phyloP scores from a whole-genome alignment of 2,888 invertebrate species.

The Orthosia incerta region DNA sequence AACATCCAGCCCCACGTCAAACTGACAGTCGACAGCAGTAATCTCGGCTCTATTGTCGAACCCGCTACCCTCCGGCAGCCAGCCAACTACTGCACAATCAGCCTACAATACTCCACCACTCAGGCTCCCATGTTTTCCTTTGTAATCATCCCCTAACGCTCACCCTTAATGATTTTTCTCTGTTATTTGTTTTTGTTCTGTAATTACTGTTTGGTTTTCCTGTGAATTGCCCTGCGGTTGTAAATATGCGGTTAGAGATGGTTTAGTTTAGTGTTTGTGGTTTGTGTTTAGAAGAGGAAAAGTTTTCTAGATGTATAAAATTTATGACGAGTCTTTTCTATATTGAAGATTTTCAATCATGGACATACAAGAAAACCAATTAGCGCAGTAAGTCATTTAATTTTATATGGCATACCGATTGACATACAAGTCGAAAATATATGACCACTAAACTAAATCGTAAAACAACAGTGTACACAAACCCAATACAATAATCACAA shows the following conservation, averaged over 20 bases:
- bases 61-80: slow-evolving; percentile 78
- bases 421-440: neutral
- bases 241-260: slow-evolving; percentile 75
- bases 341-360: neutral
- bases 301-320: neutral
- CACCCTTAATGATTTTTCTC: slow-evolving; percentile 87
- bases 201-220: slow-evolving; percentile 90
- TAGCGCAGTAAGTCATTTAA: neutral
- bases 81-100: slow-evolving; percentile 78
- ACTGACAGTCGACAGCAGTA: slow-evolving; percentile 84
- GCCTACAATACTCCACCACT: slow-evolving; percentile 77
- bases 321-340: neutral
- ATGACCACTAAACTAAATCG: neutral
- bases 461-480: slow-evolving; percentile 1
- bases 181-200: slow-evolving; percentile 89
- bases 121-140: slow-evolving; percentile 82
- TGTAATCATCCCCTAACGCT: slow-evolving; percentile 82
- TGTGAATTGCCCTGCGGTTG: slow-evolving; percentile 85
- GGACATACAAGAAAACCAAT: neutral
- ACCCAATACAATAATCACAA: slow-evolving; percentile 16
- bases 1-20: slow-evolving; percentile 65
- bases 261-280: slow-evolving; percentile 60
- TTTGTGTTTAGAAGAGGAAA: slow-evolving; percentile 31
- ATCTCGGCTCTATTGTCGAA: slow-evolving; percentile 85
- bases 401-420: neutral